Evolutionary conservation across 2,888 invertebrate species (phyloP).

Genomic region (Rhimphoctona megacephalus): DNA sequence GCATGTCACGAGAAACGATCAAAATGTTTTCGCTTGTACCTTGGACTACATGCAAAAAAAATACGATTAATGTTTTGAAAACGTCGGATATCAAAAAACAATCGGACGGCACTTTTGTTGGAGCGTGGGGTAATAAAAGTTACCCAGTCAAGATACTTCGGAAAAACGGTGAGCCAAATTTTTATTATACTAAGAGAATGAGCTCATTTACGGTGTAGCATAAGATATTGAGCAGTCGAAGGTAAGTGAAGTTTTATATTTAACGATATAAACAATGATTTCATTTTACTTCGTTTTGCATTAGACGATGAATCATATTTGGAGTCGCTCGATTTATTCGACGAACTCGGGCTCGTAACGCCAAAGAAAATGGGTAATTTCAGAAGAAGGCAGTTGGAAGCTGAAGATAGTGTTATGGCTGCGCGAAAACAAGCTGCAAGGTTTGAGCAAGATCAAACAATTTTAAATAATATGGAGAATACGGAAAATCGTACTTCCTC

Average conservation of each 20-base stretch:
- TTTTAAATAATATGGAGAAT: background rate
- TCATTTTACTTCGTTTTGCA: too few species aligned
- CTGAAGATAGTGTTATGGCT: background rate
- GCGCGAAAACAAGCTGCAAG: background rate
- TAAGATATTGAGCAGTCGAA: too few species aligned
- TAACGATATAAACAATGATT: too few species aligned
- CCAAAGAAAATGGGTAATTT: background rate
- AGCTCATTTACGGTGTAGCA: too few species aligned
- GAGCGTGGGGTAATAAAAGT: background rate
- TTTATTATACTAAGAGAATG: background rate
- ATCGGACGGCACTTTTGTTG: background rate
- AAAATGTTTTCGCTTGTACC: background rate
- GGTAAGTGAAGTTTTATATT: too few species aligned
- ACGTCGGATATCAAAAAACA: background rate
- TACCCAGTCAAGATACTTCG: background rate
- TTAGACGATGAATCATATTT: background rate
- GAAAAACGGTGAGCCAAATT: background rate
- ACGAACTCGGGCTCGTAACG: background rate
- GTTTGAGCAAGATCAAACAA: background rate
- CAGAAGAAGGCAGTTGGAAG: background rate
- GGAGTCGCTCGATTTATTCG: background rate
- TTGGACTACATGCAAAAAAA: background rate
- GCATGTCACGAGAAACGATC: background rate
- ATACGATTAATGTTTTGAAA: background rate
- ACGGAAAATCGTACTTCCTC: background rate